These are phyloP conservation scores for Eulemur macaco DNA, from an alignment of 2,113 vertebrate genomes.

Conservation along the genomic window DNA sequence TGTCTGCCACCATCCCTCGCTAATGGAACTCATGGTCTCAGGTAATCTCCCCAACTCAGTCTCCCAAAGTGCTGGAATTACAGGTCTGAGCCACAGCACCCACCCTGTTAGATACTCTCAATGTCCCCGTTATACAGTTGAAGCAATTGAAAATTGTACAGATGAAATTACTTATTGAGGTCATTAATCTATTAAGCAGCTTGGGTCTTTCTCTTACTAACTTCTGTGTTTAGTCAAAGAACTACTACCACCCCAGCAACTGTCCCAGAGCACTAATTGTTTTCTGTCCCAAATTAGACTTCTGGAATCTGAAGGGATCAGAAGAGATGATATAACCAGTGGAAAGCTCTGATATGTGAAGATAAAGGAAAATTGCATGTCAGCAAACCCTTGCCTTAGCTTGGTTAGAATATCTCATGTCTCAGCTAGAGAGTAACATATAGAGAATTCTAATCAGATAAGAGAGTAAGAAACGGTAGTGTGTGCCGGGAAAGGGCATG, in stretches of 20 bases:
- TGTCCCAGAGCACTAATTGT: neutral
- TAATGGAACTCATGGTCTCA: no score
- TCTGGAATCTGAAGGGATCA: slow-evolving; percentile 12
- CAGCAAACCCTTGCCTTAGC: neutral
- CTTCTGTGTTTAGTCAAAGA: neutral
- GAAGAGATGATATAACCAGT: neutral
- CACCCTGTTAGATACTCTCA: neutral
- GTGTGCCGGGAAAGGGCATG: neutral
- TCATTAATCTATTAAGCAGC: neutral
- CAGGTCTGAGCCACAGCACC: no score
- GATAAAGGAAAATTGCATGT: slow-evolving; percentile 30
- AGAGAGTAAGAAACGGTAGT: neutral
- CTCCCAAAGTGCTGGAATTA: no score
- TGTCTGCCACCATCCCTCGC: no score
- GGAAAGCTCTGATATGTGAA: neutral
- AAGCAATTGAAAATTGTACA: neutral
- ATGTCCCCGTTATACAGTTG: neutral
- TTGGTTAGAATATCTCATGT: neutral
- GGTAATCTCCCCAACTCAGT: no score
- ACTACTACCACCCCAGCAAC: neutral
- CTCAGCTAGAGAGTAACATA: slow-evolving; percentile 10
- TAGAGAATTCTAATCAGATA: slow-evolving; percentile 1
- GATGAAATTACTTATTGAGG: neutral
- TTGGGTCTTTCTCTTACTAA: neutral
- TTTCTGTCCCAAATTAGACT: slow-evolving; percentile 24